phyloP scores from a whole-genome alignment of 2,888 invertebrate species.

The Drosophila kuntzei region DNA sequence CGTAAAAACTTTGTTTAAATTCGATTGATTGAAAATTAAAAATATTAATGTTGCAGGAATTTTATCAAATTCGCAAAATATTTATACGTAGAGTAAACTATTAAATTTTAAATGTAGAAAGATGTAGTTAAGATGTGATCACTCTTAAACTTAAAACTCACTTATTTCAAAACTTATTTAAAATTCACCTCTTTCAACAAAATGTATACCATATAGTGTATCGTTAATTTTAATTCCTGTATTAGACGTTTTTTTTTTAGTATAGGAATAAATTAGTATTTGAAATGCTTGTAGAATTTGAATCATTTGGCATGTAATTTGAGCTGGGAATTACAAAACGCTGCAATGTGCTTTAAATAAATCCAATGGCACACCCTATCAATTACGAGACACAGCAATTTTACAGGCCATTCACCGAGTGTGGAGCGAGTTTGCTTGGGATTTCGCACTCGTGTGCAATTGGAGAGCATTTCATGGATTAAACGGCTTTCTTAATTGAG shows the following conservation, averaged over 20 bases:
- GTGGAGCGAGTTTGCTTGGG: constrained; percentile 7
- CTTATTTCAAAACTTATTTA: too few relatives aligned
- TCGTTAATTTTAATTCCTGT: not conserved
- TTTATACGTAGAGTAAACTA: too few relatives aligned
- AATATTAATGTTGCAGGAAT: too few relatives aligned
- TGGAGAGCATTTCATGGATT: constrained; percentile 71
- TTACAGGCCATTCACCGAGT: constrained; percentile 44
- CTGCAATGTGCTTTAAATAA: constrained; percentile 73
- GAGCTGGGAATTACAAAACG: constrained; percentile 76
- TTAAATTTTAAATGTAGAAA: too few relatives aligned
- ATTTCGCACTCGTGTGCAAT: constrained; percentile 42
- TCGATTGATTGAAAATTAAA: too few relatives aligned
- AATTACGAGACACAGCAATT: constrained; percentile 61
- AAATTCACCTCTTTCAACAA: too few relatives aligned
- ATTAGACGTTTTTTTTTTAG: not conserved
- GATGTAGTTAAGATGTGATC: too few relatives aligned
- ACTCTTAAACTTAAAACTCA: too few relatives aligned
- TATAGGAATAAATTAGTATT: constrained; percentile 12
- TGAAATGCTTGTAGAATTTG: constrained; percentile 34
- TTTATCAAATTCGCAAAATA: too few relatives aligned
- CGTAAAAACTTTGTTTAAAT: too few relatives aligned
- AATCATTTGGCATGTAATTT: constrained; percentile 65
- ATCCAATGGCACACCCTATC: constrained; percentile 72
- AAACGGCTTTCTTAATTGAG: constrained; percentile 80
- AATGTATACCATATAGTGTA: too few relatives aligned